phyloP scores from a whole-genome alignment of 2,113 vertebrate species.

The Melanerpes formicivorus region DNA sequence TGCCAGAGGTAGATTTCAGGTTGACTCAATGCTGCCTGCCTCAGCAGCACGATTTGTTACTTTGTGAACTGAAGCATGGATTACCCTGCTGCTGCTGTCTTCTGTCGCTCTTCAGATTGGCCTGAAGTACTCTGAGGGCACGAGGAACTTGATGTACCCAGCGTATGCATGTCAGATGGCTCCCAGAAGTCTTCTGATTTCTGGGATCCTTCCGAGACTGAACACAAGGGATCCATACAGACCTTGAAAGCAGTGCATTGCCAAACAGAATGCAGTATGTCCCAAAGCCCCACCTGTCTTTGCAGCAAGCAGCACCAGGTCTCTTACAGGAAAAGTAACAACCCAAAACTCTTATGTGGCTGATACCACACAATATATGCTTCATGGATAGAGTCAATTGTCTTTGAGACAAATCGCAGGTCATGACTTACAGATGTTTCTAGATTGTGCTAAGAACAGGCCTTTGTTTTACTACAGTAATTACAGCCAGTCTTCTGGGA shows the following conservation, averaged over 20 bases:
- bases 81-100: neutral
- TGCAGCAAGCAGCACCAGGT: neutral
- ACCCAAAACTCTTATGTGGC: neutral
- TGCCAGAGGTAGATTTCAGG: neutral
- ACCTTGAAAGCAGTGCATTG: neutral
- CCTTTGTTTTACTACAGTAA: neutral
- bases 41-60: neutral
- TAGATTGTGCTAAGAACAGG: neutral
- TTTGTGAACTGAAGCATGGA: neutral
- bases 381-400: neutral
- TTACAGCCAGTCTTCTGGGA: neutral
- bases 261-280: neutral
- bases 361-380: neutral
- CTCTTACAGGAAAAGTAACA: neutral
- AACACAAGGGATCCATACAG: neutral
- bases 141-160: neutral
- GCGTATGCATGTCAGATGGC: accelerated
- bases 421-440: neutral
- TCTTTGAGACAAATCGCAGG: neutral
- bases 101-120: accelerated
- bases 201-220: neutral
- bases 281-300: neutral
- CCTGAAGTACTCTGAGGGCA: neutral
- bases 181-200: neutral
- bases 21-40: neutral